These are phyloP conservation scores for Diabrotica undecimpunctata DNA, from an alignment of 1,140 invertebrate species.

Conservation along the genomic window DNA sequence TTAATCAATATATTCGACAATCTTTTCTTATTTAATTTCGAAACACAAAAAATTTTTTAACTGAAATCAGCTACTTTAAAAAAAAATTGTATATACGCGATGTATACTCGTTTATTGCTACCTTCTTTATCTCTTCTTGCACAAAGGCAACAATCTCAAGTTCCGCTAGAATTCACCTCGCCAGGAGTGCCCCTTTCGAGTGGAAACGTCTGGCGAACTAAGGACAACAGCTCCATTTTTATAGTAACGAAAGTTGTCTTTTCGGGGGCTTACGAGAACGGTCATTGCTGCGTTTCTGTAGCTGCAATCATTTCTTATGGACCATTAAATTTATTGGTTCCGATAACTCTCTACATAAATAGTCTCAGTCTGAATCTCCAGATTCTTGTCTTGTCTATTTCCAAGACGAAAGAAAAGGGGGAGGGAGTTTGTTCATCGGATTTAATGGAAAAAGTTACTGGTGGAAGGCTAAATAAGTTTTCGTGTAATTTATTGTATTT, in stretches of 20 bases:
- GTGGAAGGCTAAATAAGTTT: too few species aligned
- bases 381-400: neutral
- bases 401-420: neutral
- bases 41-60: too few species aligned
- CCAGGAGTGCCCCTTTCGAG: neutral
- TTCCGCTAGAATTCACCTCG: neutral
- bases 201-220: neutral
- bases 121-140: too few species aligned
- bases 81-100: too few species aligned
- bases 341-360: constrained; percentile 32
- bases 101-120: too few species aligned
- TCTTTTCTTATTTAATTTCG: too few species aligned
- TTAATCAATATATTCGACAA: too few species aligned
- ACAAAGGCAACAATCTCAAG: neutral
- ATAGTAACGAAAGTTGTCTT: too few species aligned
- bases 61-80: too few species aligned
- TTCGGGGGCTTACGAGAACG: neutral
- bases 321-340: constrained; percentile 33
- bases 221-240: too few species aligned
- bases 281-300: neutral
- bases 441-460: constrained; percentile 6
- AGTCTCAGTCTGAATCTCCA: constrained; percentile 6
- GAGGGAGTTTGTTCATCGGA: neutral
- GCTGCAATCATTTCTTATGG: constrained; percentile 29
- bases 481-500: too few species aligned